Conservation (phyloP, 2,888 invertebrate genomes). For the Tinea pellionella region DNA sequence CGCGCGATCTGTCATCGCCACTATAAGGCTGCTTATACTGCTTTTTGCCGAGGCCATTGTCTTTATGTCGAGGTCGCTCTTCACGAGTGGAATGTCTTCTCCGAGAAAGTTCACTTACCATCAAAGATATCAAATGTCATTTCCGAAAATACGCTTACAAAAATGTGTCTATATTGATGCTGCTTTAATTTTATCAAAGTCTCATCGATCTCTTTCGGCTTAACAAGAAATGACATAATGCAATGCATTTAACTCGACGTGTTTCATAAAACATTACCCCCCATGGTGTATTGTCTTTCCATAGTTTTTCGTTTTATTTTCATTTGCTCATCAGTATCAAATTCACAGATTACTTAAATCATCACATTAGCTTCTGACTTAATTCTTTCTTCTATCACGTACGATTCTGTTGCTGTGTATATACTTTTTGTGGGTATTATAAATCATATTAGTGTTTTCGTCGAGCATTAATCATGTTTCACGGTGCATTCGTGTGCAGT, state of each 20-base stretch:
- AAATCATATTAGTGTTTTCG: conserved; percentile 41
- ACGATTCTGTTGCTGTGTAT: conserved; percentile 8
- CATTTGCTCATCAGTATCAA: conserved; percentile 26
- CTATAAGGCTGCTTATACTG: conserved; percentile 17
- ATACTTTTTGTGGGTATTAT: conserved; percentile 23
- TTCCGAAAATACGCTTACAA: background rate
- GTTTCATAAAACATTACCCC: conserved; percentile 60
- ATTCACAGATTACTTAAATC: conserved; percentile 8
- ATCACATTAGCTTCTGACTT: conserved; percentile 8
- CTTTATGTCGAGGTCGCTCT: background rate
- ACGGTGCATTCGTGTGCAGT: conserved; percentile 16
- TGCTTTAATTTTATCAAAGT: background rate
- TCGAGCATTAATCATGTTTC: conserved; percentile 47
- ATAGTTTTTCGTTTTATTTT: conserved; percentile 52
- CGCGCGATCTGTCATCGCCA: conserved; percentile 7
- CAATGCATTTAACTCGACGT: conserved; percentile 27
- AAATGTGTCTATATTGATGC: background rate
- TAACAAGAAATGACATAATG: conserved; percentile 40
- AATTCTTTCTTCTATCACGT: conserved; percentile 19
- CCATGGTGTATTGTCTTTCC: conserved; percentile 41
- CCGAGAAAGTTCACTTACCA: background rate
- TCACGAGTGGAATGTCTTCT: background rate
- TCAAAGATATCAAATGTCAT: background rate
- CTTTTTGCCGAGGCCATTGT: conserved; percentile 22
- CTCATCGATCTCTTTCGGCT: conserved; percentile 15